Evolutionary conservation across 2,797 vertebrate genomes (phyloP).

Genomic region (Pangasius djambal): DNA sequence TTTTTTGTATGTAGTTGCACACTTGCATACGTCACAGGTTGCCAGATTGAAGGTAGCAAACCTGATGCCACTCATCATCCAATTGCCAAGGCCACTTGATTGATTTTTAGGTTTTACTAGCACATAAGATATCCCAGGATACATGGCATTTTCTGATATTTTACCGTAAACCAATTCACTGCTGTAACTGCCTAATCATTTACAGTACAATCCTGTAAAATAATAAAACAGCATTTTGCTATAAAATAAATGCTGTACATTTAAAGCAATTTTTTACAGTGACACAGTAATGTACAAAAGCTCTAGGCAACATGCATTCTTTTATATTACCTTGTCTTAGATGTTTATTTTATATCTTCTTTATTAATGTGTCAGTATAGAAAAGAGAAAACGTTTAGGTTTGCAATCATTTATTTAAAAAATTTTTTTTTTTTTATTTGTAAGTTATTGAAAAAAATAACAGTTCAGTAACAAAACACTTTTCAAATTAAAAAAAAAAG

Average conservation of each 20-base stretch:
- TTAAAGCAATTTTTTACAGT: not conserved
- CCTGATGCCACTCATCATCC: not conserved
- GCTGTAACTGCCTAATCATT: not conserved
- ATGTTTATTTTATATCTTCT: not conserved
- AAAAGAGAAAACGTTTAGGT: not conserved
- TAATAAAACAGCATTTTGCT: not conserved
- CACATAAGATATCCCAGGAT: not conserved
- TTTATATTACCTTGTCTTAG: not conserved
- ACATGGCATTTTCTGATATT: not conserved
- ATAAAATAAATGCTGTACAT: not conserved
- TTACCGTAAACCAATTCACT: not conserved
- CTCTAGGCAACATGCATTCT: not conserved
- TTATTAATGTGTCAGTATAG: not conserved
- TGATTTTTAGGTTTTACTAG: not conserved
- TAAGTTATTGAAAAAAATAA: not conserved
- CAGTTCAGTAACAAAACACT: not conserved
- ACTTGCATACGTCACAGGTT: not conserved
- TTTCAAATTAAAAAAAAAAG: not conserved
- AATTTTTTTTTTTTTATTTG: too few relatives aligned
- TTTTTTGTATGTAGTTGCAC: not conserved
- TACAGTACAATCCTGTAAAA: not conserved
- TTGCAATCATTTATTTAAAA: too few relatives aligned
- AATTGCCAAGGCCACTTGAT: not conserved
- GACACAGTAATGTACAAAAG: not conserved
- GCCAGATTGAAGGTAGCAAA: slow-evolving; percentile 2